Base-by-base conservation (phyloP, 1,140 invertebrate genomes). In the Holcopasites calliopsidis region DNA sequence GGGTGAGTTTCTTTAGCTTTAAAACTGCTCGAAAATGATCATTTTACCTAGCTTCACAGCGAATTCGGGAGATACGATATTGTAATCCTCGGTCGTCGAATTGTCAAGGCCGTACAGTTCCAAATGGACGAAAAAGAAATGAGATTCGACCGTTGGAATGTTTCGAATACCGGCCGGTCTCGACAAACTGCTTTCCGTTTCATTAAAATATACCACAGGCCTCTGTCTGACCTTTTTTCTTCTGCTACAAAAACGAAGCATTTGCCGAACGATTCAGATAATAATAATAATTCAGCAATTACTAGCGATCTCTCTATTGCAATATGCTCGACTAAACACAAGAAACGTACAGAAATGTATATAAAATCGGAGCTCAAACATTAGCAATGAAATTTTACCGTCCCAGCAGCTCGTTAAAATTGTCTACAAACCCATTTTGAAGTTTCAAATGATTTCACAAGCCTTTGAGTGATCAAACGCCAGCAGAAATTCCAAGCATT, bases 131-230 rank as follows among this genome's bases (percentile, higher is more conserved):
- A 44, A 65, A 65, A 62, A 66, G 42, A 52, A 52, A 52, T 50
- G 31, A 38, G 47, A 74, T 74, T 44, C 50, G 28, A 18, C 71
- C 62, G 62, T 74, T 74, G 71, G 71, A 47, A 74, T 74, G 66
- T 66, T 74, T 74, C 62, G 61, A 74, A 74, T 74, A 66, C 62
- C 23, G 62, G 40, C 31, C 28, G 18, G 31, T 55, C 61, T 23
- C 38, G 71, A 66, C 61, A 55, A 21, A 66, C 71, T 66, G 71
- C 71, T 74, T 74, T 74, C 61, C 50, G 71, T 74, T 74, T 74
- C 71, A 74, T 54, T 66, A 74, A 74, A 74, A 66, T 66, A 74
- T 47, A 2, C 0, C 21, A 6, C 23, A 38, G 26, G 31, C 21
- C 13, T 50, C 21, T 13, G 21, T 26, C n/a, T 7, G 23, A 49